These are phyloP conservation scores for Potamarius usumacintae DNA, from an alignment of 2,113 vertebrate genomes.

Conservation along the genomic window DNA sequence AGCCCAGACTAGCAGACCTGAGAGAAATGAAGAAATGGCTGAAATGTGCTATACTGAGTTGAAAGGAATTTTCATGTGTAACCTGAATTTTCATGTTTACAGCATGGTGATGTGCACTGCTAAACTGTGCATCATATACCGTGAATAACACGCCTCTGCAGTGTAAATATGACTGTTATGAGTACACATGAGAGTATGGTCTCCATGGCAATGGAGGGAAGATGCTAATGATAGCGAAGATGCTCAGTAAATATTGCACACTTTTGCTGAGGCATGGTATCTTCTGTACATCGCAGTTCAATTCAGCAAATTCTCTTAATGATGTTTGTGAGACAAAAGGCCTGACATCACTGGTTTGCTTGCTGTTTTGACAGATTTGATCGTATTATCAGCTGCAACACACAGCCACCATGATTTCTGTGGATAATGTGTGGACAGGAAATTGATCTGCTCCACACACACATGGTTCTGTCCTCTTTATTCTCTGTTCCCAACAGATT, in stretches of 20 bases:
- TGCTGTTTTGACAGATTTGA: neutral
- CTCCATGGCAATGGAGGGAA: slow-evolving; percentile 38
- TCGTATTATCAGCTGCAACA: neutral
- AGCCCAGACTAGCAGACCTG: neutral
- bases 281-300: neutral
- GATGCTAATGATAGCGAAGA: slow-evolving; percentile 30
- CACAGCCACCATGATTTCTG: neutral
- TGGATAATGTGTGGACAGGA: neutral
- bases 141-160: neutral
- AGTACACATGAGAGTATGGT: slow-evolving; percentile 5
- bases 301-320: neutral
- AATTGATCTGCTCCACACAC: neutral
- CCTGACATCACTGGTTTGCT: neutral
- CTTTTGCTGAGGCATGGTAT: neutral
- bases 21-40: neutral
- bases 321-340: neutral
- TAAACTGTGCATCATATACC: neutral
- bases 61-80: neutral
- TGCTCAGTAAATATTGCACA: neutral
- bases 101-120: neutral
- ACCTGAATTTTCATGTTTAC: neutral
- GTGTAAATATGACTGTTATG: slow-evolving; percentile 4
- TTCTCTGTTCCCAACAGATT: slow-evolving; percentile 17
- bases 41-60: neutral
- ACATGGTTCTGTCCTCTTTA: slow-evolving; percentile 2